phyloP scores from a whole-genome alignment of 2,797 vertebrate species.

The Nothura maculosa region DNA sequence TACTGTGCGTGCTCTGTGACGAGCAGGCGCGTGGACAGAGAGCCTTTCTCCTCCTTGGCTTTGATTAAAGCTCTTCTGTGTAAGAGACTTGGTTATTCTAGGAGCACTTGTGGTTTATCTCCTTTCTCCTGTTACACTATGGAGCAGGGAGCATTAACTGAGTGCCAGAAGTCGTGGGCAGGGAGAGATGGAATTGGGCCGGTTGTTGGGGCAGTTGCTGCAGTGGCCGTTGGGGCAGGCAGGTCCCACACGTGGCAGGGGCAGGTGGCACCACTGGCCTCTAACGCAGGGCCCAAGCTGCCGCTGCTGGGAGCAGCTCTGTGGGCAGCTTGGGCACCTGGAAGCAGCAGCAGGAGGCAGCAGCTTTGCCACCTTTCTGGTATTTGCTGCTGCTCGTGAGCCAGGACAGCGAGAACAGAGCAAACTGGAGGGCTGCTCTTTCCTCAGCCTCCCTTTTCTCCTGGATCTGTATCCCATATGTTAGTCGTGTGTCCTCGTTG shows the following conservation, averaged over 20 bases:
- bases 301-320: neutral
- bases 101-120: neutral
- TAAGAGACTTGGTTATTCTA: neutral
- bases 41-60: constrained; percentile 3
- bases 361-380: neutral
- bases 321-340: constrained; percentile 25
- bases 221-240: neutral
- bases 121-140: neutral
- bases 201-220: neutral
- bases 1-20: constrained; percentile 3
- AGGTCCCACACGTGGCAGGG: neutral
- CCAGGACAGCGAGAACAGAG: neutral
- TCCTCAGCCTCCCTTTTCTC: neutral
- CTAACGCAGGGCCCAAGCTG: neutral
- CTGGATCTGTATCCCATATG: neutral
- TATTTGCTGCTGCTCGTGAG: neutral
- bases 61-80: constrained; percentile 27
- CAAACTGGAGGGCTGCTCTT: rapidly evolving
- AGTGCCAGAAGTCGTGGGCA: neutral
- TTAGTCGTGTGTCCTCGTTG: neutral
- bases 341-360: constrained; percentile 44
- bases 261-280: neutral
- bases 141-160: neutral
- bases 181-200: neutral
- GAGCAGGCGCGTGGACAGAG: neutral